A percentile compares a stretch with the other conserved stretches of the same genome.
phyloP scores from a whole-genome alignment of 2,797 vertebrate species.

The Hydrophis major region DNA sequence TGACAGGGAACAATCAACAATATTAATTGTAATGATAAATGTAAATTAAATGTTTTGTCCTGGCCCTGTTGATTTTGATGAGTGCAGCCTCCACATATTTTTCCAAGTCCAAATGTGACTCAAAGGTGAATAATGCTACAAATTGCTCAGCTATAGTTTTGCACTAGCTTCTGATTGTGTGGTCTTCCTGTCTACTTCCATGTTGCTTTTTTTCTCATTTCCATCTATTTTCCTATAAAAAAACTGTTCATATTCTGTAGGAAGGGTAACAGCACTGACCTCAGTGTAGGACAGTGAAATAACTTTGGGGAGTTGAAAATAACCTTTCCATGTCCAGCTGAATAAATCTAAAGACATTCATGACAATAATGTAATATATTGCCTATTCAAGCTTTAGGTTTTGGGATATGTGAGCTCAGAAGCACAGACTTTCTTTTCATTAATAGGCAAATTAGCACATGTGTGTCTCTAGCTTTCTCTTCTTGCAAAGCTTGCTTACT shows the following conservation, averaged over 20 bases:
- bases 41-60: neutral
- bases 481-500: neutral
- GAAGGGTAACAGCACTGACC: neutral
- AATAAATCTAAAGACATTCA: neutral
- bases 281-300: neutral
- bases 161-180: neutral
- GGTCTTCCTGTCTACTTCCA: neutral
- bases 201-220: neutral
- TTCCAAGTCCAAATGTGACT: neutral
- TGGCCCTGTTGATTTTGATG: neutral
- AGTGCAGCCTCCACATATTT: neutral
- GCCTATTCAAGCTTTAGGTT: neutral
- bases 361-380: neutral
- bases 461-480: neutral
- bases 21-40: neutral
- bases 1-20: neutral
- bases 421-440: neutral
- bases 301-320: neutral
- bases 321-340: neutral
- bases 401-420: neutral
- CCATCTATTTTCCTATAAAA: neutral
- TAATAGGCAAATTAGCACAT: neutral
- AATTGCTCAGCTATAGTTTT: neutral
- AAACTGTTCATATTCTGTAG: neutral
- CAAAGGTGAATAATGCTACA: neutral